Evolutionary conservation across 2,888 invertebrate species (phyloP).

Genomic region (Drepanosiphum platanoidis): DNA sequence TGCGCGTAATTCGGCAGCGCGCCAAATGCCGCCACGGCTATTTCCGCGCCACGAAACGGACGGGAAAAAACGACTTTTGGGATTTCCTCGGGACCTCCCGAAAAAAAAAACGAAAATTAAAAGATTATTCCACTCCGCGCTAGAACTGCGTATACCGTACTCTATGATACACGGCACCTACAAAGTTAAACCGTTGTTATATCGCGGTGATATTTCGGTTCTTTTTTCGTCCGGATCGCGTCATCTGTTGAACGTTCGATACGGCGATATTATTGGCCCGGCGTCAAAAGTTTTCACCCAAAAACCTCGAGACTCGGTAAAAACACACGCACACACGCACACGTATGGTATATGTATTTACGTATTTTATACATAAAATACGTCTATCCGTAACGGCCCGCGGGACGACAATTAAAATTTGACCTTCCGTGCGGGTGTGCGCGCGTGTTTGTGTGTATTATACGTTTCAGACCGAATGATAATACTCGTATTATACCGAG

Average conservation of each 20-base stretch:
- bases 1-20: not conserved
- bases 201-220: not conserved
- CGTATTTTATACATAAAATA: no score
- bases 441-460: not conserved
- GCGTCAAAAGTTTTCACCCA: not conserved
- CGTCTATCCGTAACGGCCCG: not conserved
- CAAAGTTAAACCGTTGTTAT: no score
- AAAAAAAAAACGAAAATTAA: no score
- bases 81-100: conserved; percentile 11
- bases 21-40: conserved; percentile 26
- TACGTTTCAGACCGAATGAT: not conserved
- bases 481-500: no score
- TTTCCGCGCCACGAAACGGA: conserved; percentile 17
- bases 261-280: not conserved
- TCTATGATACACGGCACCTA: not conserved
- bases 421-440: not conserved
- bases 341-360: no score
- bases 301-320: not conserved
- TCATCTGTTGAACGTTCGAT: not conserved
- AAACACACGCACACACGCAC: no score
- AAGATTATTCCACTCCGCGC: not conserved
- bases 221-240: not conserved
- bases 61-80: conserved; percentile 5
- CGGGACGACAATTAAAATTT: not conserved
- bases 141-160: conserved; percentile 12